Conservation (phyloP, 2,888 invertebrate species). For the Adineta ricciae region DNA sequence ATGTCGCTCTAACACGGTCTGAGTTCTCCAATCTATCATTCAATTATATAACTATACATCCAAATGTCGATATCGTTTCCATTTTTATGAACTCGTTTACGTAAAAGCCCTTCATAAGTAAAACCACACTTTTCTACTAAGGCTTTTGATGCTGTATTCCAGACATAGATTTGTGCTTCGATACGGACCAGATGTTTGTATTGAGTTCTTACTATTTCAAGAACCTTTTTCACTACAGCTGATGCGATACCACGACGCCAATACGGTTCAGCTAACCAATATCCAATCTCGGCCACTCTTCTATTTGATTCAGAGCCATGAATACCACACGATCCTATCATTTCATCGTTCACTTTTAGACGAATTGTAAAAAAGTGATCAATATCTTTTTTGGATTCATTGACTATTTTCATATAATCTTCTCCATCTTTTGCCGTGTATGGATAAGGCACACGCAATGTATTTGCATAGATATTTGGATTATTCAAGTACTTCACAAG, state of each 20-base stretch:
- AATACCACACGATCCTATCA: neutral
- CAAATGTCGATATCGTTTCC: neutral
- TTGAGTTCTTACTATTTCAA: neutral
- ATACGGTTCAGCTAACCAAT: slow-evolving; percentile 1
- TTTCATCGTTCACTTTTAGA: neutral
- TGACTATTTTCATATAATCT: neutral
- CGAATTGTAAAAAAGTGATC: neutral
- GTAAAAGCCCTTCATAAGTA: neutral
- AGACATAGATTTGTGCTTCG: neutral
- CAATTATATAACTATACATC: neutral
- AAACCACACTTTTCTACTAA: neutral
- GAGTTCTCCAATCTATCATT: neutral
- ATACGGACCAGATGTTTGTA: neutral
- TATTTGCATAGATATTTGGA: neutral
- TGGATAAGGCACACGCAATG: neutral
- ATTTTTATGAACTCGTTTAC: neutral
- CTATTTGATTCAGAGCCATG: neutral
- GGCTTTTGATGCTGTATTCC: neutral
- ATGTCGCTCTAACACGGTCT: neutral
- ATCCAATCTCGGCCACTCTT: neutral
- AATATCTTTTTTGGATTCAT: neutral
- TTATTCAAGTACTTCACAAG: neutral
- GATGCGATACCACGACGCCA: neutral
- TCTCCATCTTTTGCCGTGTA: neutral
- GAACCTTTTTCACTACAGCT: neutral